These are phyloP conservation scores for Tipula confusa DNA, from an alignment of 2,888 invertebrate genomes.

Conservation along the genomic window DNA sequence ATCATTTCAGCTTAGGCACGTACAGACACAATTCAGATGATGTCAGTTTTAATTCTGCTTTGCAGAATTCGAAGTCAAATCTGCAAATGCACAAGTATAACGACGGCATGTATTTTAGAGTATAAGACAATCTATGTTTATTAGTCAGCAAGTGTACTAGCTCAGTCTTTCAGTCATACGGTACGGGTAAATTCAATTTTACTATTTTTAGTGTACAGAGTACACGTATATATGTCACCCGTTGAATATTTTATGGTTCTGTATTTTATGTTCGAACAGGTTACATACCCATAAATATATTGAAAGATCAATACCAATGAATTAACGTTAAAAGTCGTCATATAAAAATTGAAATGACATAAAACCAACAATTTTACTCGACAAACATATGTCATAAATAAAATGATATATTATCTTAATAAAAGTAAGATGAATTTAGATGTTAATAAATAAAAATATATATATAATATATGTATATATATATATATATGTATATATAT, in stretches of 20 bases:
- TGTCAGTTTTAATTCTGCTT: too few relatives aligned
- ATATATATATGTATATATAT: neutral
- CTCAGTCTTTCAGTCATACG: too few relatives aligned
- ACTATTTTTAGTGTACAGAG: too few relatives aligned
- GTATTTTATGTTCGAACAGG: neutral
- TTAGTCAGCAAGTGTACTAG: too few relatives aligned
- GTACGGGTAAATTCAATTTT: neutral
- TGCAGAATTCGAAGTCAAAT: too few relatives aligned
- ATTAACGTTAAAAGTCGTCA: neutral
- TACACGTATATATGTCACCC: neutral
- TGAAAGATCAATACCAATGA: neutral
- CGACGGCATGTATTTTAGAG: too few relatives aligned
- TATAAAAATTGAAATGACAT: neutral
- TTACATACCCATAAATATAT: neutral
- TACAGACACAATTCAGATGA: too few relatives aligned
- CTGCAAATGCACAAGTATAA: too few relatives aligned
- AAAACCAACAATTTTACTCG: neutral
- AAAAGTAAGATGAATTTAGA: neutral
- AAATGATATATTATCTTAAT: constrained; percentile 12
- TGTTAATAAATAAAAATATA: neutral
- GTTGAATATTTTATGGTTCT: neutral
- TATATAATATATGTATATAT: neutral
- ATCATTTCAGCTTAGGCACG: too few relatives aligned
- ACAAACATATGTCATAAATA: neutral
- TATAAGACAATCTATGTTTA: too few relatives aligned